Conservation (phyloP, 1,140 invertebrate genomes). For the Nephila pilipes region DNA sequence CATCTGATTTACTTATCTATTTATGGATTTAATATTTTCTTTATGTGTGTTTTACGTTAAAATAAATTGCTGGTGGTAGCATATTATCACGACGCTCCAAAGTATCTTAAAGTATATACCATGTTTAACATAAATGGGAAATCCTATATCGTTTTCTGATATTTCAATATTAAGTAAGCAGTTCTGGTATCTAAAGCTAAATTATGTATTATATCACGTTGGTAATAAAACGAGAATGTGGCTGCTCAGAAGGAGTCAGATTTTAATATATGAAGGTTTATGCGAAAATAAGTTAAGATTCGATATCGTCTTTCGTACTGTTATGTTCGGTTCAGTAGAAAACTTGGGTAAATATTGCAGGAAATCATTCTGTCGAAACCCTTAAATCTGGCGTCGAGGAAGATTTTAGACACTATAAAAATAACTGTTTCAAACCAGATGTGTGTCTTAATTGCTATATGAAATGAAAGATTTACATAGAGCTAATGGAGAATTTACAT, state of each 20-base stretch:
- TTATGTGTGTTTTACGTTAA: background rate
- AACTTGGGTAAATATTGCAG: background rate
- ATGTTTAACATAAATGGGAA: background rate
- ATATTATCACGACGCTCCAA: background rate
- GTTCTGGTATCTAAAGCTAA: background rate
- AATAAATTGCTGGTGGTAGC: background rate
- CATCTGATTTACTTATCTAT: background rate
- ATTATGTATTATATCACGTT: background rate
- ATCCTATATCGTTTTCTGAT: background rate
- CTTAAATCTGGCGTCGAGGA: background rate
- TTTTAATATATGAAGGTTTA: background rate
- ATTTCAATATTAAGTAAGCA: background rate
- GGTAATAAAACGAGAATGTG: background rate
- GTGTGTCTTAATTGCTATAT: no score
- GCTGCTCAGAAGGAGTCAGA: background rate
- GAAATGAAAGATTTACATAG: no score
- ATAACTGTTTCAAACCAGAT: background rate
- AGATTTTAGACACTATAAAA: background rate
- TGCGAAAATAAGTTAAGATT: background rate
- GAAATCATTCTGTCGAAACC: background rate
- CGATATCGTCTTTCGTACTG: background rate
- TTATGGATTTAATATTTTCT: background rate
- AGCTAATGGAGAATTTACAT: no score
- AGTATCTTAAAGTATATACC: background rate
- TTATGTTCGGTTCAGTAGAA: background rate